Percentiles rank a stretch among this genome's conserved stretches.
Conservation (phyloP, 2,113 vertebrate species). For the Struthidea cinerea region DNA sequence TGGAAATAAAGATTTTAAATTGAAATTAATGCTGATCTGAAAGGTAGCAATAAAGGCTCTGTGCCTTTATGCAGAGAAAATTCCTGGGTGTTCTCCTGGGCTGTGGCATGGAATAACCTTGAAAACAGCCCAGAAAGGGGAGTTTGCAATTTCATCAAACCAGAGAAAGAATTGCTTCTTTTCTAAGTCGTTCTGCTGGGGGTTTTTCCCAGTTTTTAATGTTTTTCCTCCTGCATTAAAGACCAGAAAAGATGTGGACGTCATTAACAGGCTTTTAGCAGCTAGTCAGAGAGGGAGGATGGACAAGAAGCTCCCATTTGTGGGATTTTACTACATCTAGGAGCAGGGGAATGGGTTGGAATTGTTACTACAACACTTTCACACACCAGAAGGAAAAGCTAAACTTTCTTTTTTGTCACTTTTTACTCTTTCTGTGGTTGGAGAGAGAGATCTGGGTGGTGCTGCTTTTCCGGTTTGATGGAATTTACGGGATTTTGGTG, state of each 20-base stretch:
- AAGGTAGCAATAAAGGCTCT: background rate
- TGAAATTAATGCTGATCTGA: background rate
- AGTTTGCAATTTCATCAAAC: background rate
- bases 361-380: fast-evolving
- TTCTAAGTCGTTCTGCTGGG: background rate
- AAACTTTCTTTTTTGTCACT: background rate
- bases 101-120: background rate
- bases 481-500: background rate
- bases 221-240: background rate
- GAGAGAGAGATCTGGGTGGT: background rate
- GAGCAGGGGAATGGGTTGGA: background rate
- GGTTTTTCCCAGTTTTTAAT: background rate
- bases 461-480: background rate
- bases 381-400: background rate
- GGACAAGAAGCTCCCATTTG: background rate
- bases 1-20: background rate
- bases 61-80: background rate
- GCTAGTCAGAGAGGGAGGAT: background rate
- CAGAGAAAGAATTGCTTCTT: fast-evolving
- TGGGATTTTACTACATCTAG: fast-evolving
- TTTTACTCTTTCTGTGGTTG: background rate
- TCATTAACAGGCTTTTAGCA: background rate
- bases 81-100: background rate
- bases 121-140: background rate
- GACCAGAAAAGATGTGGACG: background rate